Base-by-base conservation (phyloP, 2,113 vertebrate genomes). In the Rhipidura dahli region DNA sequence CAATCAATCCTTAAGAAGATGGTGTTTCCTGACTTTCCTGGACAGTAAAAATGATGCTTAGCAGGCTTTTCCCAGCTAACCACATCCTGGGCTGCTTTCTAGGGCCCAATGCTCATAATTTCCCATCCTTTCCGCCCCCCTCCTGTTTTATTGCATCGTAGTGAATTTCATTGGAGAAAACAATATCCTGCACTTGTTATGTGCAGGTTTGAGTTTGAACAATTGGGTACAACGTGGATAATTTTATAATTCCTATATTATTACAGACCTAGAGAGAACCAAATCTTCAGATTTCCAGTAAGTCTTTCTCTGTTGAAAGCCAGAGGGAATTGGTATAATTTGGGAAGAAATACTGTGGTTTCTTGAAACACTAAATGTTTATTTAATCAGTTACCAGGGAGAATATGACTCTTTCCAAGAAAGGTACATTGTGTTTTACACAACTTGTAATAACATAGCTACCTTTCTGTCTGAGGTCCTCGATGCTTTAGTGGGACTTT, bases 301-400 rank as follows among this genome's bases (percentile, higher is more conserved):
- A 76, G 24, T 39, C 79, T 89, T 87, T 83, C 21, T 61, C 47
- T 47, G 17, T 37, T 71, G 60, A 28, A 89, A 92, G 19, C 40
- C 56, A 83, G 80, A 88, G 42, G 17, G 69, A 93, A 93, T 5
- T 31, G 83, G 68, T 63, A 37, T 51, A 77, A 92, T 78, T 86
- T 83, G 13, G 30, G 56, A 86, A 83, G 78, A 93, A 92, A 93
- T 77, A 75, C 37, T 51, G 44, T 60, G 53, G 44, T 60, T 93
- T 95, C 66, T 64, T 76, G 70, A 94, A 93, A 91, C 53, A 88
- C 15, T 39, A 82, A 79, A 93, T 82, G 61, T 79, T 95, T 95
- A 85, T 83, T 95, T 89, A 82, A 92, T 84, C 80, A 89, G 69
- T 72, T 93, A 90, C 53, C n/a, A 76, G 40, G 57, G 44, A 71